Base-by-base conservation (phyloP, 2,113 vertebrate genomes). In the Colius striatus region DNA sequence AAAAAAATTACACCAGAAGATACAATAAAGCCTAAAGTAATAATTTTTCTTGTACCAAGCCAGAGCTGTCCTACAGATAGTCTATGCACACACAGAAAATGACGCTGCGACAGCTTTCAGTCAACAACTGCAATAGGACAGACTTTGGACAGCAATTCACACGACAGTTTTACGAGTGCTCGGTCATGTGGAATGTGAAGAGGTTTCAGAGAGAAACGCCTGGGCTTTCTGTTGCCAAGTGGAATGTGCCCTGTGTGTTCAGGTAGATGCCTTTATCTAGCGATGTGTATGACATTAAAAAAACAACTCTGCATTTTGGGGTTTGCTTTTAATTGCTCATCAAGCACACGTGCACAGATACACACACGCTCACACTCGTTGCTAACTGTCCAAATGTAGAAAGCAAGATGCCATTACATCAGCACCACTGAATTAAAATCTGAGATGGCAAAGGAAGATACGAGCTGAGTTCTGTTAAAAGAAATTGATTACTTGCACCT, bases 181-280 rank as follows among this genome's bases (percentile, higher is more conserved):
- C 14, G 0, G 88, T 71, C 54, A 84, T 32, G 30, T 62, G 94
- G 95, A 97, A 97, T 92, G 89, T 81, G 84, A 89, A 89, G 15
- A 36, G 68, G 58, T 62, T 48, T 84, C 63, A 62, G 72, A 90
- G 16, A 75, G 48, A 72, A 89, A 89, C 3, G 2, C 65, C 72
- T 55, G 63, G 45, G 57, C 38, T 84, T 78, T 63, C 76, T 92
- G 62, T 55, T 79, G 63, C 66, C 82, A 82, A 92, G 29, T 71
- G 65, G 66, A 93, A 95, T 70, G 79, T 61, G 48, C 32, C 36
- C 43, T 17, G 18, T 36, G 53, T 71, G 63, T 66, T 89, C 65
- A 54, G 77, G 82, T 54, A 91, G 51, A 84, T 36, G 45, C 45
- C 80, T 93, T 73, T 30, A 79, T 48, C 75, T 72, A 84, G 57